Percentiles rank a stretch among this genome's conserved stretches.
These are phyloP conservation scores for Platalea minor DNA, from an alignment of 2,797 vertebrate genomes.

Conservation along the genomic window DNA sequence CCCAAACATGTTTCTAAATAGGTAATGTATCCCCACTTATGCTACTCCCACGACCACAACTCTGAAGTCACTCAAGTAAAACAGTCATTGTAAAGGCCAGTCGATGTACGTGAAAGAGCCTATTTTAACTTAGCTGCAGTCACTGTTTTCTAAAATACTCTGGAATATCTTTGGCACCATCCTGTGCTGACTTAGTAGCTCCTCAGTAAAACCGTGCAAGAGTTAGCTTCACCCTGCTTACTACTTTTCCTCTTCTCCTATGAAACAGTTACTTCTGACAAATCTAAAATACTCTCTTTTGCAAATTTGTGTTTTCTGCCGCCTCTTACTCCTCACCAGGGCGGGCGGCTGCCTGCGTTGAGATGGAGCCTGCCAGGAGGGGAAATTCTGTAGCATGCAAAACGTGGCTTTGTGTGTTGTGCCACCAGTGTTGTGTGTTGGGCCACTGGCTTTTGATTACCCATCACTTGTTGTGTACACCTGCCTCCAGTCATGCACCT, in stretches of 20 bases:
- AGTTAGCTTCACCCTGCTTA: background rate
- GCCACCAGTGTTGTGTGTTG: accelerated
- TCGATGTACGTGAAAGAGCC: background rate
- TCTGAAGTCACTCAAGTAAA: background rate
- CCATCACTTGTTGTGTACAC: background rate
- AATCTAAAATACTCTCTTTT: background rate
- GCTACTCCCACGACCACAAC: background rate
- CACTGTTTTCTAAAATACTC: background rate
- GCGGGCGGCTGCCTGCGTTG: background rate
- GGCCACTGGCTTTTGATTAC: background rate
- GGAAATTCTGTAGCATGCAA: background rate
- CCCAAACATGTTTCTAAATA: background rate
- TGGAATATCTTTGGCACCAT: background rate
- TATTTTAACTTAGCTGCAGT: background rate
- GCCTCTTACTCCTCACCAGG: background rate
- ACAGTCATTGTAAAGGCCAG: background rate
- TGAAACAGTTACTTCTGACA: background rate
- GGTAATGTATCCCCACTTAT: accelerated
- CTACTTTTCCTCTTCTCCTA: background rate
- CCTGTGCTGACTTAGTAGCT: background rate
- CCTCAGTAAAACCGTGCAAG: background rate
- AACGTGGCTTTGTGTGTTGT: background rate
- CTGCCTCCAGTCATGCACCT: background rate
- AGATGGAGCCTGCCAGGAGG: background rate
- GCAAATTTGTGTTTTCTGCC: background rate